These are phyloP conservation scores for Caprella mutica DNA, from an alignment of 2,888 invertebrate genomes.

Conservation along the genomic window DNA sequence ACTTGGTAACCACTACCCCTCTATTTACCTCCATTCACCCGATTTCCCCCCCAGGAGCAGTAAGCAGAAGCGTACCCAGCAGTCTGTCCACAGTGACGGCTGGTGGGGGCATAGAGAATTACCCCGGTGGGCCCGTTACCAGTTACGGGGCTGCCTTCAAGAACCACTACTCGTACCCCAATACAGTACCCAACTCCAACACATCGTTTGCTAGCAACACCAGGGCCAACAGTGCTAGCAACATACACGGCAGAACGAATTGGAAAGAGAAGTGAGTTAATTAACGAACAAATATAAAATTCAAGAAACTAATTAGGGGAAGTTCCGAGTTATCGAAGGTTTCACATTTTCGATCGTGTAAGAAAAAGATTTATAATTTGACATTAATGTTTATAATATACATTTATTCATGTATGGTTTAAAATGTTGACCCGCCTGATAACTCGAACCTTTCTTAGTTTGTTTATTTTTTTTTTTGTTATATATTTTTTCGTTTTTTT, in stretches of 20 bases:
- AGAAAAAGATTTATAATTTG: too few species aligned
- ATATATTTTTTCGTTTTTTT: too few species aligned
- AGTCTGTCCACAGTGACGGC: conserved; percentile 20
- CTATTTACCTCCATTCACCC: neutral
- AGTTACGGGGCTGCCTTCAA: neutral
- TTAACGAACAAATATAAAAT: too few species aligned
- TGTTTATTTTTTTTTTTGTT: too few species aligned
- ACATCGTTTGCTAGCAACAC: conserved; percentile 9
- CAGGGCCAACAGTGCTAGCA: conserved; percentile 39
- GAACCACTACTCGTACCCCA: conserved; percentile 5
- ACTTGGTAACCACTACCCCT: neutral
- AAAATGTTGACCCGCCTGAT: too few species aligned
- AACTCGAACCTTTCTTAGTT: too few species aligned
- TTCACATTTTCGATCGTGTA: too few species aligned
- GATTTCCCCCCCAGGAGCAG: conserved; percentile 23
- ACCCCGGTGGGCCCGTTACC: neutral
- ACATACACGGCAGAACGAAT: conserved; percentile 53
- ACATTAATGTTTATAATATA: too few species aligned
- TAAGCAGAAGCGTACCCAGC: conserved; percentile 31
- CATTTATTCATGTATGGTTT: too few species aligned
- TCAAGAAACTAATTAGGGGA: too few species aligned
- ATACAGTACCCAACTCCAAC: conserved; percentile 13
- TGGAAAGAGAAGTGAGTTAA: conserved; percentile 67
- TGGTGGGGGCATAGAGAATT: neutral
- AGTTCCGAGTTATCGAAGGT: too few species aligned